phyloP scores from a whole-genome alignment of 2,797 vertebrate genomes.

The Gouania willdenowi region DNA sequence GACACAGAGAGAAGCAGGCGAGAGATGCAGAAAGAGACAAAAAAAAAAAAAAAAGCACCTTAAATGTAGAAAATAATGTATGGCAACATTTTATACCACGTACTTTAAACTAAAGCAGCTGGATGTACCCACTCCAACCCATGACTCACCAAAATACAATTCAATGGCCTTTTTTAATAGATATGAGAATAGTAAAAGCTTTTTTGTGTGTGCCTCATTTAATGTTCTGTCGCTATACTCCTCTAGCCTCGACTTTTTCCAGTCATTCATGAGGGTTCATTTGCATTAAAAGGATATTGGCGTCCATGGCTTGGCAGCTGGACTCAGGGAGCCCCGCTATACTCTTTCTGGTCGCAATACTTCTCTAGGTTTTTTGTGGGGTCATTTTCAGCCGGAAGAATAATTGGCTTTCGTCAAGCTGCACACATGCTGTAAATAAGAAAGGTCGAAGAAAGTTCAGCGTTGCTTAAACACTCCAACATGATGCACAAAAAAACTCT shows the following conservation, averaged over 20 bases:
- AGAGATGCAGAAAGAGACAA: background rate
- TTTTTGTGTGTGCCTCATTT: conserved; percentile 26
- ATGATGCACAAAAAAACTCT: conserved; percentile 16
- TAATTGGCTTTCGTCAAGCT: conserved; percentile 50
- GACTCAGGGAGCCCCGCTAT: conserved; percentile 38
- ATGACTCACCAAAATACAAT: conserved; percentile 25
- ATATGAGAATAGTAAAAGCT: conserved; percentile 22
- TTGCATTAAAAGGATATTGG: conserved; percentile 61
- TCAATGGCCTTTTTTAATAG: conserved; percentile 38
- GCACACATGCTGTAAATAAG: conserved; percentile 51
- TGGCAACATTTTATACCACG: conserved; percentile 25
- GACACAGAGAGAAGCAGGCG: conserved; percentile 4
- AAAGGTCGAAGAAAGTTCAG: conserved; percentile 24
- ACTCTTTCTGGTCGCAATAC: conserved; percentile 44
- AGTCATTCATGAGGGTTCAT: conserved; percentile 36
- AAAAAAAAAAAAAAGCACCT: conserved; percentile 4
- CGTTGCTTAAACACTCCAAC: conserved; percentile 32
- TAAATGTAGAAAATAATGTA: conserved; percentile 15
- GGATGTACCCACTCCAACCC: conserved; percentile 1
- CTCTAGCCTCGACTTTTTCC: conserved; percentile 30
- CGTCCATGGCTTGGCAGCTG: conserved; percentile 46
- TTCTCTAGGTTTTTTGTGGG: conserved; percentile 47
- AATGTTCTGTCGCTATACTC: conserved; percentile 35
- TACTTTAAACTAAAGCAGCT: conserved; percentile 43
- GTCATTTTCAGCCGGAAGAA: conserved; percentile 58